These are phyloP conservation scores for Scyliorhinus canicula DNA, from an alignment of 2,797 vertebrate species.

Conservation along the genomic window DNA sequence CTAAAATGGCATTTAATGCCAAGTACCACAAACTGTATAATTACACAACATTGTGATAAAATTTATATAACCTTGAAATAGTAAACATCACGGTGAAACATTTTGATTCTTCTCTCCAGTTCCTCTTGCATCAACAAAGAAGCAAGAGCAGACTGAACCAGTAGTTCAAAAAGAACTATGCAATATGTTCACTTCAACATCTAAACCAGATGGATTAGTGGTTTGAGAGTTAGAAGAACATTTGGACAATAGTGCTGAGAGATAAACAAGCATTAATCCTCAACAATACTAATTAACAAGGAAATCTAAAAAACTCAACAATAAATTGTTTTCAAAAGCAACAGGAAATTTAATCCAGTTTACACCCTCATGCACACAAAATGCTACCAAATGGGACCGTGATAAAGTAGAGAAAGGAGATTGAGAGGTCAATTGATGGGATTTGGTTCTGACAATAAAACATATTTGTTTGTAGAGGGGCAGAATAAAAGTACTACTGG, in stretches of 20 bases:
- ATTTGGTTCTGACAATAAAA: background rate
- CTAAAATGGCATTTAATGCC: too few relatives aligned
- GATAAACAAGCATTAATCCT: too few relatives aligned
- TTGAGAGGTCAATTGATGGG: background rate
- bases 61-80: background rate
- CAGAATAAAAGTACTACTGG: background rate
- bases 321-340: background rate
- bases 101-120: background rate
- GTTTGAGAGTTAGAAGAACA: slow-evolving; percentile 18
- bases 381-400: background rate
- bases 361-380: background rate
- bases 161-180: background rate
- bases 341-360: background rate
- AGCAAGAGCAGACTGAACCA: background rate
- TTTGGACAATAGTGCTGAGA: background rate
- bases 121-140: background rate
- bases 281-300: background rate
- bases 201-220: background rate
- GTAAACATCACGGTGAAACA: background rate
- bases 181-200: background rate
- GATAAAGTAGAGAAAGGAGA: background rate
- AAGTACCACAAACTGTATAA: background rate
- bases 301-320: background rate
- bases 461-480: background rate
- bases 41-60: background rate